A percentile compares a stretch with the other conserved stretches of the same genome.
phyloP scores from a whole-genome alignment of 2,797 vertebrate species.

The Lophotriccus pileatus region DNA sequence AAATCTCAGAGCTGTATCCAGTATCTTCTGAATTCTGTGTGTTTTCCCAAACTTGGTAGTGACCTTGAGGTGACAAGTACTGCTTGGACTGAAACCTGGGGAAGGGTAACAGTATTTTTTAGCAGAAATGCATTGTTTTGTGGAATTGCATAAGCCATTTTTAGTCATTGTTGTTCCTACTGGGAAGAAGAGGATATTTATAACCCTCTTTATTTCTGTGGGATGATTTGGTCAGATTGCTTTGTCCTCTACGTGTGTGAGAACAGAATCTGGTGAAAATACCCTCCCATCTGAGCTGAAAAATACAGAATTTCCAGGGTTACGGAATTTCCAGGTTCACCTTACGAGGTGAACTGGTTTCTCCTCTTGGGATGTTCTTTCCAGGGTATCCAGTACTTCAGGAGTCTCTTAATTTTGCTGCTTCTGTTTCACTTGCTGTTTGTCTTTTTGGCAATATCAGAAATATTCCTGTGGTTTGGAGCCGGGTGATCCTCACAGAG shows the following conservation, averaged over 20 bases:
- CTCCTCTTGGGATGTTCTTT: background rate
- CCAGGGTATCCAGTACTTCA: background rate
- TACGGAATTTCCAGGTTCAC: no score
- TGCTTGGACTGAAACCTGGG: background rate
- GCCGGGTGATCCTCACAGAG: background rate
- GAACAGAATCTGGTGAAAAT: background rate
- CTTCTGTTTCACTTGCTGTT: background rate
- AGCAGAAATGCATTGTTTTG: background rate
- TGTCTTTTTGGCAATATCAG: background rate
- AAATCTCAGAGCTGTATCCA: background rate
- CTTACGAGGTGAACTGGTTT: background rate
- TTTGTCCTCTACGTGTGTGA: background rate
- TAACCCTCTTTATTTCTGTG: background rate
- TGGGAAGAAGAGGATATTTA: background rate
- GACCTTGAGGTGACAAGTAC: background rate
- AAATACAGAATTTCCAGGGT: background rate
- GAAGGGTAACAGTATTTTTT: background rate
- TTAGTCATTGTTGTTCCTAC: background rate
- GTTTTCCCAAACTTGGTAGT: background rate
- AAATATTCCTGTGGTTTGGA: background rate
- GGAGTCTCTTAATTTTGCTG: background rate
- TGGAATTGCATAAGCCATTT: background rate
- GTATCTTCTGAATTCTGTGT: background rate
- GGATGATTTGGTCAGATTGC: background rate
- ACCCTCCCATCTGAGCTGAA: background rate